These are phyloP conservation scores for Heliconius congener DNA, from an alignment of 1,140 invertebrate genomes.

Conservation along the genomic window DNA sequence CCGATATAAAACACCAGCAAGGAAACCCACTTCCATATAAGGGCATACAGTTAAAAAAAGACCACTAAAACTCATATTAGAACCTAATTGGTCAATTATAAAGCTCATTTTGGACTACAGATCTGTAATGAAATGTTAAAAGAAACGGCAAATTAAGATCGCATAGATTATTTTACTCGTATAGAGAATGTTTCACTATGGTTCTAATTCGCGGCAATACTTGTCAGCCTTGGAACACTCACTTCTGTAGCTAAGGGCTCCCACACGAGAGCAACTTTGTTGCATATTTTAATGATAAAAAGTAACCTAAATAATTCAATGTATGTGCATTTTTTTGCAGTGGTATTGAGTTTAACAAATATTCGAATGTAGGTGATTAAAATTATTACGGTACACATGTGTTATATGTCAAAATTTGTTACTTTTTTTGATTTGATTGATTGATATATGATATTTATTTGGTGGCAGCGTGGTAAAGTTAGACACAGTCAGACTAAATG, in stretches of 20 bases:
- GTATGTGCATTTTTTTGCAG: background rate
- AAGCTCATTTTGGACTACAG: conserved; percentile 31
- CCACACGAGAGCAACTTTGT: background rate
- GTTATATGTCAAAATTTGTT: background rate
- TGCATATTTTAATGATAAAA: conserved; percentile 7
- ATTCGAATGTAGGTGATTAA: background rate
- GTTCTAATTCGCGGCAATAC: conserved; percentile 51
- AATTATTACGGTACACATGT: background rate
- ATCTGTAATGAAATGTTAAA: conserved; percentile 16
- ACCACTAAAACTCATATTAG: conserved; percentile 24
- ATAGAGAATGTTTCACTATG: conserved; percentile 51
- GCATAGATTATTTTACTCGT: conserved; percentile 39
- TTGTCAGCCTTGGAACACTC: conserved; percentile 71
- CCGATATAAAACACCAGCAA: conserved; percentile 27
- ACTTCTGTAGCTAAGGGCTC: conserved; percentile 60
- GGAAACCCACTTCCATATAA: conserved; percentile 43
- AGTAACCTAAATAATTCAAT: background rate
- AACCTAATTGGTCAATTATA: conserved; percentile 35
- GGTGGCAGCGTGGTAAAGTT: background rate
- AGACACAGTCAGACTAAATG: background rate
- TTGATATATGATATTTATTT: background rate
- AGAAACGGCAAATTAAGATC: conserved; percentile 33
- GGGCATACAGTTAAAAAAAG: conserved; percentile 31
- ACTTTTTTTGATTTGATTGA: background rate
- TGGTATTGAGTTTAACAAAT: background rate